Evolutionary conservation across 2,797 vertebrate species (phyloP).

Genomic region (Sebastes melanostomus): DNA sequence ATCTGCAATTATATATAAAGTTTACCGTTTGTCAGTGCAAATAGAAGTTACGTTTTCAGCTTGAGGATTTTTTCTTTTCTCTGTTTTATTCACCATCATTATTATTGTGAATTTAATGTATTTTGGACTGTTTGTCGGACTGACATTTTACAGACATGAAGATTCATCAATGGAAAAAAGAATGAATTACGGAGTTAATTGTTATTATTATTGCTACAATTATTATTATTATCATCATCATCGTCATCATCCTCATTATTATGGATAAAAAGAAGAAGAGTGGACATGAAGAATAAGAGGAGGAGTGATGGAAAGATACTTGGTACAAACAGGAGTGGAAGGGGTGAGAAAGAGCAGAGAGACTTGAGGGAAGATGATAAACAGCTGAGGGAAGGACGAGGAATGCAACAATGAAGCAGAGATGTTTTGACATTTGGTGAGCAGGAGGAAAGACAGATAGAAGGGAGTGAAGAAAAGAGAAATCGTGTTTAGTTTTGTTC

Average conservation of each 20-base stretch:
- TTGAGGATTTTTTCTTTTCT: not conserved
- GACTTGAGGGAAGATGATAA: not conserved
- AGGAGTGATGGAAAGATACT: not conserved
- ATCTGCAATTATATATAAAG: not conserved
- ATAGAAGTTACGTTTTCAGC: not conserved
- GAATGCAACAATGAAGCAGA: not conserved
- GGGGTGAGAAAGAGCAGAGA: not conserved
- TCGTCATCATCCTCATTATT: fast-evolving
- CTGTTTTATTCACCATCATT: not conserved
- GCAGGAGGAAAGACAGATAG: not conserved
- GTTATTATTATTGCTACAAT: fast-evolving
- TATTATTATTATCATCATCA: too few relatives aligned
- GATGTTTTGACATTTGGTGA: constrained; percentile 14
- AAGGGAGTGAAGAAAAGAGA: not conserved
- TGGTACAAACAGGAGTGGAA: not conserved
- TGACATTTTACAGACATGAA: not conserved
- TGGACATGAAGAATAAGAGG: not conserved
- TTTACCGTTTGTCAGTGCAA: not conserved
- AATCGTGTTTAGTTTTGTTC: not conserved
- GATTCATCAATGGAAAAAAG: not conserved
- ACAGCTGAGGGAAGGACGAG: not conserved
- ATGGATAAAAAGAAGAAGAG: not conserved
- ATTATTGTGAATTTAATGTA: not conserved
- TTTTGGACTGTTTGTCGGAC: not conserved
- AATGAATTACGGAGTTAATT: too few relatives aligned